Percentiles rank a stretch among this genome's conserved stretches.
Conservation (phyloP, 1,140 invertebrate species). For the Ostrea edulis region DNA sequence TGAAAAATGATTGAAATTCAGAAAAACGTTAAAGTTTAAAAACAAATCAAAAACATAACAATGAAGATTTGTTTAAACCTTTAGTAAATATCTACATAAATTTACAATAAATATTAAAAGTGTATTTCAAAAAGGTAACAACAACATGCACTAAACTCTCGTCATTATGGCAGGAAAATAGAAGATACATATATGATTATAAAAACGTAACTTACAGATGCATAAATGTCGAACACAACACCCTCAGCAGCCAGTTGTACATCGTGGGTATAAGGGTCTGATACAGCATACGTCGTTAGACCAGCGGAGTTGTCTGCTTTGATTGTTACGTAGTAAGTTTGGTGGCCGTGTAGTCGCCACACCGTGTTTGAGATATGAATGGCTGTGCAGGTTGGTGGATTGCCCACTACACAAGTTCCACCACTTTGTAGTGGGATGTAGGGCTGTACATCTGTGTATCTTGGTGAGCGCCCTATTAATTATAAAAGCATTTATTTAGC, state of each 20-base stretch:
- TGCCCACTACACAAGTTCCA: conserved; percentile 45
- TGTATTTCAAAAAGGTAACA: background rate
- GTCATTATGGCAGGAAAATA: too few species aligned
- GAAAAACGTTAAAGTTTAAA: background rate
- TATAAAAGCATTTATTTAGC: background rate
- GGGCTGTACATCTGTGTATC: conserved; percentile 48
- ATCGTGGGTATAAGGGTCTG: conserved; percentile 54
- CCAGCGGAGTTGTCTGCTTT: conserved; percentile 54
- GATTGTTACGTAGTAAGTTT: conserved; percentile 54
- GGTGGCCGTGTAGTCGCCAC: conserved; percentile 53
- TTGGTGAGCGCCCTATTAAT: conserved; percentile 39
- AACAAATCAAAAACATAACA: background rate
- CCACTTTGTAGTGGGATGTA: conserved; percentile 39
- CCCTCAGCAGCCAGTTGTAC: conserved; percentile 50
- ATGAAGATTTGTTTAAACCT: background rate
- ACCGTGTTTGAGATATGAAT: conserved; percentile 36
- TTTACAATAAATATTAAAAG: background rate
- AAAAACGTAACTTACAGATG: background rate
- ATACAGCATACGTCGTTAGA: conserved; percentile 39
- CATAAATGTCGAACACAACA: conserved; percentile 52
- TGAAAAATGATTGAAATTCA: background rate
- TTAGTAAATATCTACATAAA: too few species aligned
- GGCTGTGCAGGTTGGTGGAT: conserved; percentile 56
- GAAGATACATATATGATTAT: background rate
- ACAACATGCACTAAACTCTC: background rate